Base-by-base conservation (phyloP, 2,113 vertebrate species). In the Notarius lentiginosus region DNA sequence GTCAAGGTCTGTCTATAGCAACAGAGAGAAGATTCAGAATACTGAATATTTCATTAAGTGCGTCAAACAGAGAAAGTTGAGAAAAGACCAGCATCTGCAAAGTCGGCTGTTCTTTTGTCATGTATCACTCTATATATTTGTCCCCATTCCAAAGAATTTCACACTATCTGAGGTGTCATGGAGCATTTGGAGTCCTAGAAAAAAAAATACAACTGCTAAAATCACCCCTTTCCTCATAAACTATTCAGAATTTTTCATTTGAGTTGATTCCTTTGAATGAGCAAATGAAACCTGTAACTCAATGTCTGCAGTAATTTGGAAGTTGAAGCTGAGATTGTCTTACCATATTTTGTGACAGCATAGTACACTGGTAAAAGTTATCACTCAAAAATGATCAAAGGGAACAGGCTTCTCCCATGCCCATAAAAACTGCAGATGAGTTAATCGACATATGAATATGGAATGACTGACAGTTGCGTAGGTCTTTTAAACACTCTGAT, bases 21-120 rank as follows among this genome's bases (percentile, higher is more conserved):
- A 80, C 24, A 24, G n/a, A 53, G 55, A 18, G 8, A 79, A 70
- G 53, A 30, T 73, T 83, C 17, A 24, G 75, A 53, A 66, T 82
- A 51, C 20, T 87, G 83, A 85, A 89, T 89, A 85, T 89, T 89
- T 87, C 41, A 89, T 76, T 41, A 73, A 84, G 14, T 4, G 61
- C 51, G 14, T 60, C 82, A 83, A 80, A 85, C 20, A 15, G 82
- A 65, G 34, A 86, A 84, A 75, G 63, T 41, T 34, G 47, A 76
- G 75, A 63, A 79, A 87, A 55, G 17, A 30, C 24, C 75, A 34
- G 30, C 53, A 84, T 84, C 76, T 84, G 76, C 83, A 58, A n/a
- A 22, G 82, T 30, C 47, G 24, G 30, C 53, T 84, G 22, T 77
- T 47, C 61, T 84, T 83, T 86, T 79, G 70, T 83, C 73, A 87